Base-by-base conservation (phyloP, 2,888 invertebrate species). In the Cyaniris semiargus region DNA sequence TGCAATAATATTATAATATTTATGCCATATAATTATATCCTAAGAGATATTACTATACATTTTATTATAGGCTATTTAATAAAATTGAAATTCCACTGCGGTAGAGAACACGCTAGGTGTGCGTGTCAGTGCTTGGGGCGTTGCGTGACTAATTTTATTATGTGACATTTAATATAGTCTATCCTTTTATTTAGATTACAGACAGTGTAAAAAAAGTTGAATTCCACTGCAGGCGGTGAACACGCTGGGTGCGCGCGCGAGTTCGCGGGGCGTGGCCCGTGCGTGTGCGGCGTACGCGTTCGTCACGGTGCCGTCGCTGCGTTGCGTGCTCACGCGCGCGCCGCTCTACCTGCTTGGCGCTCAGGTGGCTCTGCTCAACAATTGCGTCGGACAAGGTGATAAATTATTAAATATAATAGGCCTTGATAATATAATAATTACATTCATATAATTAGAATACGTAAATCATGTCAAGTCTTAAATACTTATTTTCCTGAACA, bases 211-310 rank as follows among this genome's bases (percentile, higher is more conserved):
- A 48, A 48, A 56, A 56, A 1, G n/a, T 56, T 76, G 31, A n/a
- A 8, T 71, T 56, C 1, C 70, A 10, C 56, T 60, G 13, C 58
- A 81, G 81, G 79, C 80, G 58, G 81, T 81, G 78, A 80, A 80
- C 78, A 76, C 79, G 48, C 74, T 80, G 60, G 96, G 98, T 85
- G 99, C 99, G 1, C 99, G 99, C 93, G 97, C 98, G 70, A 99
- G 97, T 79, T 95, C 96, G n/a, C 95, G 96, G 34, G 95, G 97
- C 85, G 95, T 98, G 83, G 97, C 97, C 83, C 96, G 98, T 85
- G 99, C 99, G 2, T 99, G 99, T 93, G 97, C 98, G 71, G 99
- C 99, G 0, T 99, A 98, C 92, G 97, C 97, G 89, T 99, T 97
- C 90, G 98, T 99, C 80, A 99, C 99, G 10, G 97, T 98, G 87